Evolutionary conservation across 2,888 invertebrate genomes (phyloP).

Genomic region (Cheilosia soror): DNA sequence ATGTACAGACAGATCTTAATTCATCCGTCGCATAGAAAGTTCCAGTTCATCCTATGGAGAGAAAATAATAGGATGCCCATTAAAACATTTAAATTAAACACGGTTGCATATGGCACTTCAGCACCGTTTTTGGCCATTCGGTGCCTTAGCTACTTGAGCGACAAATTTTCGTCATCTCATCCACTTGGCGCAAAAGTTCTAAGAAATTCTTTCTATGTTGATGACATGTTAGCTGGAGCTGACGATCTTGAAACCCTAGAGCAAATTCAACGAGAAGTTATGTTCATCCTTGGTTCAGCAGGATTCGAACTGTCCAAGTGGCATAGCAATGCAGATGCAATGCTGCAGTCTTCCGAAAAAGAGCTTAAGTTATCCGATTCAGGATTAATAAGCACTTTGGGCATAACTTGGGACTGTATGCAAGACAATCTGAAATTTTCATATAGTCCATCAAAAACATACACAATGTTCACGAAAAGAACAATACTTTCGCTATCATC

Average conservation of each 20-base stretch:
- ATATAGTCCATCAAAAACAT: neutral
- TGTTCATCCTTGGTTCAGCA: neutral
- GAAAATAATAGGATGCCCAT: neutral
- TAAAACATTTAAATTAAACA: neutral
- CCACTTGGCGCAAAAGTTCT: neutral
- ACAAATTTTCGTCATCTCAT: neutral
- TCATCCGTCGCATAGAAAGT: constrained; percentile 32
- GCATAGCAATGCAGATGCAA: neutral
- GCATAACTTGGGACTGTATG: neutral
- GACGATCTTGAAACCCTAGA: constrained; percentile 1
- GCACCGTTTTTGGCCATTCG: neutral
- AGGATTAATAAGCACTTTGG: neutral
- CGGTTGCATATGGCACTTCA: neutral
- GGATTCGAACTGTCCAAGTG: constrained; percentile 3
- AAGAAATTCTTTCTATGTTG: constrained; percentile 10
- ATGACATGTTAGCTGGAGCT: constrained; percentile 8
- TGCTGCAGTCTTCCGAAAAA: neutral
- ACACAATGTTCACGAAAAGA: neutral
- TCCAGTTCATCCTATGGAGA: constrained; percentile 29
- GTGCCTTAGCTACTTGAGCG: neutral
- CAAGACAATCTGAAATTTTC: neutral
- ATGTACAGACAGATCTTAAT: constrained; percentile 62
- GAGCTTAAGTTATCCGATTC: neutral
- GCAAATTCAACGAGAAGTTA: neutral
- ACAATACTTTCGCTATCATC: neutral